Conservation (phyloP, 2,113 vertebrate genomes). For the Actenoides hombroni region DNA sequence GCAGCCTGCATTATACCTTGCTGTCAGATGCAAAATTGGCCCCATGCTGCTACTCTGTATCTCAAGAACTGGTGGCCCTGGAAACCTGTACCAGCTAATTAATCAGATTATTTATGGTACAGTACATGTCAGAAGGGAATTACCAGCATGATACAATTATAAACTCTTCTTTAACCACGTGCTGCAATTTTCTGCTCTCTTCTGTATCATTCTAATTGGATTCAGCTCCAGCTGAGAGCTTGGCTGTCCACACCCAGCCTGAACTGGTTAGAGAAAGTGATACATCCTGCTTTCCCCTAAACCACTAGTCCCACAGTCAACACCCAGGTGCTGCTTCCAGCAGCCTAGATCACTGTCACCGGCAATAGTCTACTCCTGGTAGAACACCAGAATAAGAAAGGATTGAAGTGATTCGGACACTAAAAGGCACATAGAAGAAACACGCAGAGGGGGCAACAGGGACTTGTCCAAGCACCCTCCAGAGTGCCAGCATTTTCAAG, state of each 20-base stretch:
- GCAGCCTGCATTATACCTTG: background rate
- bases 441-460: background rate
- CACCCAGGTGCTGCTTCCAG: background rate
- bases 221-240: background rate
- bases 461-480: background rate
- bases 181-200: slow-evolving; percentile 11
- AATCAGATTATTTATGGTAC: slow-evolving; percentile 60
- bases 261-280: slow-evolving; percentile 23
- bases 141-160: slow-evolving; percentile 43
- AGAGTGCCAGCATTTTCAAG: background rate
- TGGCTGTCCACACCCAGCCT: background rate
- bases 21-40: background rate
- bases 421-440: background rate
- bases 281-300: background rate
- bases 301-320: background rate
- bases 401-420: background rate
- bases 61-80: slow-evolving; percentile 14
- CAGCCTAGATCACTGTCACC: background rate
- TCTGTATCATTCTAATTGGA: slow-evolving; percentile 27
- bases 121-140: slow-evolving; percentile 62
- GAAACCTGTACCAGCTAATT: slow-evolving; percentile 54
- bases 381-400: background rate
- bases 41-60: background rate
- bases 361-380: background rate
- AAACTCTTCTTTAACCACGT: background rate